These are phyloP conservation scores for Agelastica alni DNA, from an alignment of 2,888 invertebrate species.

Conservation along the genomic window DNA sequence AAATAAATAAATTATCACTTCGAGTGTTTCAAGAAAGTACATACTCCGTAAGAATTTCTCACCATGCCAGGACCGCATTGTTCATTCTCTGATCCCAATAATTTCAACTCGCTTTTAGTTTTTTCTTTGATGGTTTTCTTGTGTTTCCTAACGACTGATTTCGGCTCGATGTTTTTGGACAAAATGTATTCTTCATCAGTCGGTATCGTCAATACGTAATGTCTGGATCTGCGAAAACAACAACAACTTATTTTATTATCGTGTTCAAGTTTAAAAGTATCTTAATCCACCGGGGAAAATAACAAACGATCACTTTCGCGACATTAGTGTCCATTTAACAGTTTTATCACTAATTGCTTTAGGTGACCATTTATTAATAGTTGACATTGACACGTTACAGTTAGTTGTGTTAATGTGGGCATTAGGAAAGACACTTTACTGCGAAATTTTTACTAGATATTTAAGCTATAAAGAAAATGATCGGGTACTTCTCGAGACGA, in stretches of 20 bases:
- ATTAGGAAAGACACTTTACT: no score
- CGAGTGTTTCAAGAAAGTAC: conserved; percentile 44
- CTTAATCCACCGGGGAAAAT: no score
- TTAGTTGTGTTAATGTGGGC: no score
- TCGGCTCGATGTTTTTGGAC: conserved; percentile 35
- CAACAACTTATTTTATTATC: not conserved
- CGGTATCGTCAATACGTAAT: conserved; percentile 46
- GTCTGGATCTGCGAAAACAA: conserved; percentile 27
- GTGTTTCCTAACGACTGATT: conserved; percentile 42
- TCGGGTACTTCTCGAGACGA: no score
- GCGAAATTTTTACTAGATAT: no score
- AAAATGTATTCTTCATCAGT: conserved; percentile 41
- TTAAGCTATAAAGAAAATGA: no score
- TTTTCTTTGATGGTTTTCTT: conserved; percentile 37
- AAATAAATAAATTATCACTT: conserved; percentile 22
- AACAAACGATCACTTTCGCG: no score
- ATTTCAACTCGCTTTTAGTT: conserved; percentile 55
- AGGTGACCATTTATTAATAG: no score
- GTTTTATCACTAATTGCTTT: no score
- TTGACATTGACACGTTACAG: no score
- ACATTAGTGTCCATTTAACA: no score
- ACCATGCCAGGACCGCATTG: conserved; percentile 75
- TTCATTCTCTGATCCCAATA: conserved; percentile 68
- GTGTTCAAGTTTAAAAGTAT: no score
- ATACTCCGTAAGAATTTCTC: conserved; percentile 71